Evolutionary conservation across 2,888 invertebrate genomes (phyloP), one percentile per base, ranked within the genome.

Genomic region (Cephus nigrinus): DNA sequence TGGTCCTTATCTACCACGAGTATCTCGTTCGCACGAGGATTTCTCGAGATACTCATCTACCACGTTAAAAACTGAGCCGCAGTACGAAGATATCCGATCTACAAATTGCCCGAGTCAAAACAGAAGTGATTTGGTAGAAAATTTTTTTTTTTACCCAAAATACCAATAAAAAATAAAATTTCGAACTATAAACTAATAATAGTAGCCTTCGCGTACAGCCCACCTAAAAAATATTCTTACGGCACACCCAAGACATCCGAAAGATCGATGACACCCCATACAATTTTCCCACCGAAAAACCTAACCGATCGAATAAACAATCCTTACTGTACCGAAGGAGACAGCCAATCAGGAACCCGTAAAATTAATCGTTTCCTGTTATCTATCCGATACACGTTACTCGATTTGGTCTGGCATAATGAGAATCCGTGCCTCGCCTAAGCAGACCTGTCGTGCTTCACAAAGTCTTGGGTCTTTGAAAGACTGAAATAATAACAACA

Each of bases 11-110:
- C 87, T 87, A 86, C 73, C 11, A n/a, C 69, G 74, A 69, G 75
- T 71, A 88, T 88, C 88, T 84, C 75, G 76, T 83, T 86, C 84
- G 76, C 87, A 86, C 87, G 85, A 82, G 81, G 82, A 86, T 87
- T 84, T 82, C 75, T 74, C 80, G 75, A 82, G 87, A 85, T 87
- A 85, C 76, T 73, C 75, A 87, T 87, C 85, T 80, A 9, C 77
- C 32, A 31, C 15, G 71, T 32, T 71, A 12, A 31, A 71, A 32
- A 32, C 71, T 31, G 12, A 12, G 30, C 75, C 72, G 75, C 36
- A 68, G 33, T 40, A 55, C 72, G 68, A 73, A 75, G 68, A 68
- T 34, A 80, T 74, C 55, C 55, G 75, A 68, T 71, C 23, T 40
- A 55, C n/a, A 69, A 12, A 33, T 74, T 77, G n/a, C 34, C 40